phyloP scores from a whole-genome alignment of 1,140 invertebrate genomes.

The Lasioglossum albipes region DNA sequence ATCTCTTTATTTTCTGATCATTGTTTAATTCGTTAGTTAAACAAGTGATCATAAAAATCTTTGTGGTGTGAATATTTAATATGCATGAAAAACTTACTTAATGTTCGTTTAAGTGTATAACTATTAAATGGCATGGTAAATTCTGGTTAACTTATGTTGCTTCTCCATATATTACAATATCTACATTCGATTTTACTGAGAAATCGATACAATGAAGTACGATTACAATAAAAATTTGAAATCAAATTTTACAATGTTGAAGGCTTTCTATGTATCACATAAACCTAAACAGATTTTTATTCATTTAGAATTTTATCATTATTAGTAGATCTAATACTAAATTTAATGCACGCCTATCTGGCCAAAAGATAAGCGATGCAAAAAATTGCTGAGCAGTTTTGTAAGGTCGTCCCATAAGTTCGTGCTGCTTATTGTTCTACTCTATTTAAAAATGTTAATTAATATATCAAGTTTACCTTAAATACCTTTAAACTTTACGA shows the following conservation, averaged over 20 bases:
- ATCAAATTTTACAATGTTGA: conserved; percentile 71
- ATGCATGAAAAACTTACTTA: conserved; percentile 60
- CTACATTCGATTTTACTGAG: conserved; percentile 71
- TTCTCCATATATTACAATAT: conserved; percentile 74
- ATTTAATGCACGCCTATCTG: conserved; percentile 65
- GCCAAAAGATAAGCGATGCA: conserved; percentile 65
- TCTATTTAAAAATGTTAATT: too few species aligned
- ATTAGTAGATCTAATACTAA: conserved; percentile 61
- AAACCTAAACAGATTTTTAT: conserved; percentile 70
- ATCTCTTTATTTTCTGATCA: conserved; percentile 50
- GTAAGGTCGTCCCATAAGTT: neutral
- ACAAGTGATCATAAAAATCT: conserved; percentile 56
- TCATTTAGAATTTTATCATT: conserved; percentile 67
- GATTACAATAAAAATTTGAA: conserved; percentile 69
- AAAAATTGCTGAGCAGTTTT: conserved; percentile 67
- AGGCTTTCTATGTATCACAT: conserved; percentile 75
- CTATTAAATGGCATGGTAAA: conserved; percentile 65
- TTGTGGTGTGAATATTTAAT: conserved; percentile 63
- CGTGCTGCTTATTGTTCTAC: too few species aligned
- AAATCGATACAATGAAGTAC: conserved; percentile 68
- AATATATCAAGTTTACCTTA: too few species aligned
- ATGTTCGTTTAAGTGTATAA: conserved; percentile 62
- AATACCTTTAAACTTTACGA: too few species aligned
- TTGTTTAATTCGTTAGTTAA: conserved; percentile 39
- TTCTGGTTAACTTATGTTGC: conserved; percentile 57